Conservation (phyloP, 2,113 vertebrate species). For the Sylvilagus bachmani region DNA sequence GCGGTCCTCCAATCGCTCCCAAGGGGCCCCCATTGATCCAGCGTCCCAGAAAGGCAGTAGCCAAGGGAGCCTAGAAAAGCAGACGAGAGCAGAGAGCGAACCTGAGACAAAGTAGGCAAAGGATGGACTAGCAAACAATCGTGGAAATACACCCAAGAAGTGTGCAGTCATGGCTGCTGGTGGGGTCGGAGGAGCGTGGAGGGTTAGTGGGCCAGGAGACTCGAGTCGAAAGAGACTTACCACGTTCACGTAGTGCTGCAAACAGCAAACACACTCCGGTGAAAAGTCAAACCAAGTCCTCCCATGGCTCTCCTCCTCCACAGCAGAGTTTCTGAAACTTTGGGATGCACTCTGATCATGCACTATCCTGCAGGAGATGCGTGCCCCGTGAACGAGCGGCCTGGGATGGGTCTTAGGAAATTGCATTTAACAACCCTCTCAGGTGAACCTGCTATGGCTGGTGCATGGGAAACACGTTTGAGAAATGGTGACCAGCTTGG, state of each 20-base stretch:
- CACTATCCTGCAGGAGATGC: neutral
- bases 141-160: neutral
- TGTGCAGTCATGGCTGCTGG: neutral
- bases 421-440: neutral
- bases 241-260: fast-evolving
- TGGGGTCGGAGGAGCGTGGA: neutral
- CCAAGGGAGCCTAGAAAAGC: neutral
- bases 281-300: neutral
- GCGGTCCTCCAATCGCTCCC: neutral
- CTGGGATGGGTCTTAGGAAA: neutral
- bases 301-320: neutral
- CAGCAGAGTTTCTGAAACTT: neutral
- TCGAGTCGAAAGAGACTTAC: neutral
- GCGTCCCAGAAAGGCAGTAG: neutral
- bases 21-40: neutral
- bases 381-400: neutral
- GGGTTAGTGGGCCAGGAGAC: no score
- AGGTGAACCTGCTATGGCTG: neutral
- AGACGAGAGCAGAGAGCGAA: neutral
- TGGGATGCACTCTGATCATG: neutral
- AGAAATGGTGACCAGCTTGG: neutral
- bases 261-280: neutral
- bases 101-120: neutral
- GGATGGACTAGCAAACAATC: neutral
- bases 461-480: neutral